Percentiles rank a stretch among this genome's conserved stretches.
Conservation (phyloP, 2,113 vertebrate genomes). For the Drymodes brunneopygia region DNA sequence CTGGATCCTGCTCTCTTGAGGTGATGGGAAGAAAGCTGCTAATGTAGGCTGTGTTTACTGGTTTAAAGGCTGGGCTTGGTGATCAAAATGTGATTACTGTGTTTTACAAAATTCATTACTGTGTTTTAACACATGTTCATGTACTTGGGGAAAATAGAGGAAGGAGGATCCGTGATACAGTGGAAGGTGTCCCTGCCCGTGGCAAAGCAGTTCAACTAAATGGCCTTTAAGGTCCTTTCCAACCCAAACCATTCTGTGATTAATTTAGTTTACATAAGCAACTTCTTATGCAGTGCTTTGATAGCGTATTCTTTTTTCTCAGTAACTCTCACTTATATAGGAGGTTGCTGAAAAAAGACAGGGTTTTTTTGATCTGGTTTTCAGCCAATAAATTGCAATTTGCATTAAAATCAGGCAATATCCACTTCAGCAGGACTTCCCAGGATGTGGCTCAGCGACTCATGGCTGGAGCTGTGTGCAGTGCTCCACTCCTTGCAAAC, state of each 20-base stretch:
- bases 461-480: background rate
- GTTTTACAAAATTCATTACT: background rate
- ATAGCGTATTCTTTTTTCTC: background rate
- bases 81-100: fast-evolving
- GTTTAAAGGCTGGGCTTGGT: background rate
- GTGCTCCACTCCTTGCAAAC: background rate
- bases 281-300: background rate
- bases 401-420: background rate
- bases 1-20: fast-evolving
- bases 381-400: background rate
- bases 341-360: background rate
- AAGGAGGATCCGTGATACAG: background rate
- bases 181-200: fast-evolving
- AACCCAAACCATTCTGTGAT: too few relatives aligned
- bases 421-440: background rate
- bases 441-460: background rate
- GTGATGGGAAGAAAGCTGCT: background rate
- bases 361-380: background rate
- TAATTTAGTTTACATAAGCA: background rate
- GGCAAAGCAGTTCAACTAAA: background rate
- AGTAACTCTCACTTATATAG: background rate
- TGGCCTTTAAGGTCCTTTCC: background rate
- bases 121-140: fast-evolving
- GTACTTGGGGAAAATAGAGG: background rate
- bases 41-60: background rate